Percentiles rank a stretch among this genome's conserved stretches.
phyloP scores from a whole-genome alignment of 2,113 vertebrate genomes.

The Callospermophilus lateralis region DNA sequence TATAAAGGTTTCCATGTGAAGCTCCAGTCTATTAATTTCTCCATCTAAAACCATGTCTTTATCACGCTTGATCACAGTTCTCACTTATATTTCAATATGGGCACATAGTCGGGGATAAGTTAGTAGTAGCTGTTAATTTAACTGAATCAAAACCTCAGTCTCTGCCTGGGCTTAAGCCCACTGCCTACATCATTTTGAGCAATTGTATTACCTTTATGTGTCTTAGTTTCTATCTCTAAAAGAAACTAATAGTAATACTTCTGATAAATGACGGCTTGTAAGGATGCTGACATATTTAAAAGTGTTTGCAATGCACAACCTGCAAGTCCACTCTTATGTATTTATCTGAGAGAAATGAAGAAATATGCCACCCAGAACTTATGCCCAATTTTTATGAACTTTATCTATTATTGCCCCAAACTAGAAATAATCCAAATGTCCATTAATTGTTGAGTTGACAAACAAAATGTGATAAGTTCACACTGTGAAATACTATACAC shows the following conservation, averaged over 20 bases:
- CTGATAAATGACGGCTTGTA: not conserved
- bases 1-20: not conserved
- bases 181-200: not conserved
- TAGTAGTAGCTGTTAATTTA: not conserved
- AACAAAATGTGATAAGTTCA: not conserved
- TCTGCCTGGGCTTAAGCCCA: not conserved
- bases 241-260: conserved; percentile 27
- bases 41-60: conserved; percentile 34
- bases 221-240: conserved; percentile 35
- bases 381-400: not conserved
- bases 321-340: not conserved
- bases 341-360: not conserved
- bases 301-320: not conserved
- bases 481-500: not conserved
- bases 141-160: not conserved
- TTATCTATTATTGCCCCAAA: not conserved
- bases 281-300: conserved; percentile 22
- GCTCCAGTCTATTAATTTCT: conserved; percentile 43
- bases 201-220: not conserved
- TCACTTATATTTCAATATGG: conserved; percentile 32
- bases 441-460: not conserved
- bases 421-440: not conserved
- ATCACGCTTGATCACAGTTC: conserved; percentile 2
- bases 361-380: not conserved
- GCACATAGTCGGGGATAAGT: not conserved